Conservation (phyloP, 2,797 vertebrate genomes). For the Alcedo quadribrachys region DNA sequence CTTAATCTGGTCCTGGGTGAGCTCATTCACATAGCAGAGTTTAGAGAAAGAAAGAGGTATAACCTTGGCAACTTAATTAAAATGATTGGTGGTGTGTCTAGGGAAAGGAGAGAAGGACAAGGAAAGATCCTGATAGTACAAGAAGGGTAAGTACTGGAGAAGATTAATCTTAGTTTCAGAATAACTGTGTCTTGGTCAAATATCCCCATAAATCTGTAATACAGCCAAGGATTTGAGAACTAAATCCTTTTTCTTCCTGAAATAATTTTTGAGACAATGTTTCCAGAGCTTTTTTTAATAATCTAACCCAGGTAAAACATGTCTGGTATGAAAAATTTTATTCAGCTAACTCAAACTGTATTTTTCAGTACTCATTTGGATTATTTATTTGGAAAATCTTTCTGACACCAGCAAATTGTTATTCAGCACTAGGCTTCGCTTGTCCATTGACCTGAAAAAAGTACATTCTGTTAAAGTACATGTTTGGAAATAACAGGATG, state of each 20-base stretch:
- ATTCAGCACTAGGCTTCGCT: neutral
- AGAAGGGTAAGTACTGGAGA: neutral
- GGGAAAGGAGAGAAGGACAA: slow-evolving; percentile 13
- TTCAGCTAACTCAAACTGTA: neutral
- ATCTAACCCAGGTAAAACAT: neutral
- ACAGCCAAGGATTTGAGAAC: neutral
- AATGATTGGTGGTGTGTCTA: slow-evolving; percentile 16
- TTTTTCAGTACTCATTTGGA: neutral
- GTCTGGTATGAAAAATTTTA: neutral
- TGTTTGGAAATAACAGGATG: neutral
- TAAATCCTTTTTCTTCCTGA: neutral
- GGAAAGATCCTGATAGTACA: neutral
- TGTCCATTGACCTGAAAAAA: neutral
- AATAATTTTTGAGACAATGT: neutral
- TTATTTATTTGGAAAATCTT: neutral
- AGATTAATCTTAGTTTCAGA: slow-evolving; percentile 35
- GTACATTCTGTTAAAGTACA: neutral
- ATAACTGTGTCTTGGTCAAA: neutral
- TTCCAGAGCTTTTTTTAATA: neutral
- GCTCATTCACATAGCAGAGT: neutral
- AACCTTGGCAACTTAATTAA: slow-evolving; percentile 42
- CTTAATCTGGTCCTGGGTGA: slow-evolving; percentile 33
- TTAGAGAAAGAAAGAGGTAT: slow-evolving; percentile 18
- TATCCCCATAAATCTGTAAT: slow-evolving; percentile 17
- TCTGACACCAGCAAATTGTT: neutral